Evolutionary conservation across 1,140 invertebrate genomes (phyloP).

Genomic region (Ips typographus): DNA sequence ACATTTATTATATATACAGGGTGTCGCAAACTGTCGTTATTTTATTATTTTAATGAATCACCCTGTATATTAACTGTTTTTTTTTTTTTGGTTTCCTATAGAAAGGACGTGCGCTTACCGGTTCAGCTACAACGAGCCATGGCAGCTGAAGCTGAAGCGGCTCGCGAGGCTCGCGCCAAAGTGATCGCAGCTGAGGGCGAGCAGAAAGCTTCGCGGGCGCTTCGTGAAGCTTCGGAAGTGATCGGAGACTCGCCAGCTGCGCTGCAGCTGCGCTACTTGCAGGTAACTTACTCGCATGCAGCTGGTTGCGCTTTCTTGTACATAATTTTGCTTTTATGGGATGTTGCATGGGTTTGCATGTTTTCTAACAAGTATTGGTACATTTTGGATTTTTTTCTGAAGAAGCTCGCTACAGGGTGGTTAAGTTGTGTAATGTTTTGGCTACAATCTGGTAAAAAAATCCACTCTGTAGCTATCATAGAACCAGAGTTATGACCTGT

Average conservation of each 20-base stretch:
- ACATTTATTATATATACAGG: too few relatives aligned
- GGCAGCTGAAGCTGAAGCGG: conserved; percentile 90
- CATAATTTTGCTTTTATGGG: background rate
- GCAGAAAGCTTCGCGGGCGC: conserved; percentile 84
- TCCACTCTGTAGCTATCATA: too few relatives aligned
- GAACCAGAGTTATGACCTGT: too few relatives aligned
- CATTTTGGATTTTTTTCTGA: too few relatives aligned
- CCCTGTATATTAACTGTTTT: too few relatives aligned
- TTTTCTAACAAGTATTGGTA: too few relatives aligned
- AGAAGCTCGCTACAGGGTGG: too few relatives aligned
- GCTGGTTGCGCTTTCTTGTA: background rate
- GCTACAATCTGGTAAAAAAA: too few relatives aligned
- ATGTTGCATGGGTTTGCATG: too few relatives aligned
- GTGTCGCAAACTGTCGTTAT: too few relatives aligned
- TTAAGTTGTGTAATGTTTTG: too few relatives aligned
- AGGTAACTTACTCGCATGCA: conserved; percentile 39
- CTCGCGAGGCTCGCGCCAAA: conserved; percentile 70
- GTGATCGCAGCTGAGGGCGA: conserved; percentile 84
- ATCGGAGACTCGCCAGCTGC: conserved; percentile 90
- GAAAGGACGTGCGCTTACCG: conserved; percentile 89
- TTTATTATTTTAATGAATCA: too few relatives aligned
- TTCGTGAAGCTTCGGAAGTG: conserved; percentile 90
- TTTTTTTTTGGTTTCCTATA: conserved; percentile 53
- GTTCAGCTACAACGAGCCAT: conserved; percentile 86
- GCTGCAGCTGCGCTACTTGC: conserved; percentile 63